Base-by-base conservation (phyloP, 2,888 invertebrate genomes). In the Melinopterus prodromus region DNA sequence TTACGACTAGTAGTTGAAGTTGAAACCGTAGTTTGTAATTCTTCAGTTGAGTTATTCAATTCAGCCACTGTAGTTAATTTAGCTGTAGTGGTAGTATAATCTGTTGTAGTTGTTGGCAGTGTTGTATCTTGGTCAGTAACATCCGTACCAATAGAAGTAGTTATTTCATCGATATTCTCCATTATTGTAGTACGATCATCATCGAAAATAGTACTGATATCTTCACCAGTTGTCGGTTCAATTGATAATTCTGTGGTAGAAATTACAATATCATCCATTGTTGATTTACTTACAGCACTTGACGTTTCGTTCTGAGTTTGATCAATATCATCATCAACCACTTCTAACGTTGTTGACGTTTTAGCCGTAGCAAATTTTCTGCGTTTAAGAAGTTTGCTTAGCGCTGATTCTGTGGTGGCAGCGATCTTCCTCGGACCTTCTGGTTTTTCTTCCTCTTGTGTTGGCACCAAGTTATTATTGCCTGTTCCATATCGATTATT, bases 1-100 rank as follows among this genome's bases (percentile, higher is more conserved):
- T 86, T 87, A 76, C 86, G 84, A 37, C 83, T 86, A 70, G 85
- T 85, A 16, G 82, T 82, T 79, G 78, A 80, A 6, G 79, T 82
- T 70, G 82, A 79, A 35, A 80, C 75, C 77, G 78, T 78, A 26
- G 81, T 83, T 37, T 82, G 81, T 71, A 79, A 80, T 36, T 77
- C 76, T 77, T 83, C 82, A 74, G 77, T 16, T 75, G 77, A 69
- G 15, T 77, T 80, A 26, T 77, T 83, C 82, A 74, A 76, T 16
- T 75, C 76, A 69, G 15, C 74, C 79, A 6, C 70, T 70, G n/a
- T 82, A 80, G 7, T 83, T 74, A 69, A 9, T n/a, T 14, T 16
- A 6, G 36, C 76, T 53, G 78, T 81, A 6, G 81, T 81, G 16
- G 81, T 81, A 80, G 79, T 81, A 79, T 53, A 7, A 53, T 81